phyloP scores from a whole-genome alignment of 2,113 vertebrate genomes.

The Cardinalis cardinalis region DNA sequence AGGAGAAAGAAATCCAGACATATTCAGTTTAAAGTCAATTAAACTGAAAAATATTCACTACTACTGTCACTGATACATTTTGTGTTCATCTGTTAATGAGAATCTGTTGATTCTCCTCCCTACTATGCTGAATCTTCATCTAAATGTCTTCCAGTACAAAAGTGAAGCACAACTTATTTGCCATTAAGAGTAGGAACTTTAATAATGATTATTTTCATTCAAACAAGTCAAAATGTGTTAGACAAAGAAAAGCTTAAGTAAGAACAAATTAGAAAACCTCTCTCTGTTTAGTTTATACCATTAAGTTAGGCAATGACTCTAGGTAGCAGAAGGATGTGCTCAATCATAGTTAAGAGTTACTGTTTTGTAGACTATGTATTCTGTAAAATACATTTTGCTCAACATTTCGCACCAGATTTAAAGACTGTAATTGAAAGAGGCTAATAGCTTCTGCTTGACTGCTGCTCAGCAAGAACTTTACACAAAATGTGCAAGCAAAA shows the following conservation, averaged over 20 bases:
- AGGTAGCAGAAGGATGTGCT: not conserved
- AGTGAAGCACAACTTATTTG: not conserved
- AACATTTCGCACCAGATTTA: not conserved
- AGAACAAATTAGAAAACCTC: not conserved
- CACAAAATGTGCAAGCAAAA: not conserved
- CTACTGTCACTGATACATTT: not conserved
- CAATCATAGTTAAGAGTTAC: not conserved
- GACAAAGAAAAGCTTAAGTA: not conserved
- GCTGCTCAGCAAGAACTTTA: not conserved
- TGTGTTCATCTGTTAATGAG: not conserved
- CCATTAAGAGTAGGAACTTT: not conserved
- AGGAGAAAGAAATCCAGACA: not conserved
- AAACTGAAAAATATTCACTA: not conserved
- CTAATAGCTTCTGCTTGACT: not conserved
- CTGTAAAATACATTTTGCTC: not conserved
- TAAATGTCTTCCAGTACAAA: not conserved
- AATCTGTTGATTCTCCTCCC: not conserved
- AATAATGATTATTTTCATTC: not conserved
- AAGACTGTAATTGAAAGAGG: not conserved
- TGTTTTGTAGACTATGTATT: not conserved
- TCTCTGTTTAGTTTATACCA: not conserved
- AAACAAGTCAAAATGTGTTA: not conserved
- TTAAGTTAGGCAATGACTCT: not conserved
- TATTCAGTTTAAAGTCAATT: not conserved
- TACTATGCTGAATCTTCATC: not conserved